A percentile compares a stretch with the other conserved stretches of the same genome.
phyloP scores from a whole-genome alignment of 1,140 invertebrate species.

The Apis cerana region DNA sequence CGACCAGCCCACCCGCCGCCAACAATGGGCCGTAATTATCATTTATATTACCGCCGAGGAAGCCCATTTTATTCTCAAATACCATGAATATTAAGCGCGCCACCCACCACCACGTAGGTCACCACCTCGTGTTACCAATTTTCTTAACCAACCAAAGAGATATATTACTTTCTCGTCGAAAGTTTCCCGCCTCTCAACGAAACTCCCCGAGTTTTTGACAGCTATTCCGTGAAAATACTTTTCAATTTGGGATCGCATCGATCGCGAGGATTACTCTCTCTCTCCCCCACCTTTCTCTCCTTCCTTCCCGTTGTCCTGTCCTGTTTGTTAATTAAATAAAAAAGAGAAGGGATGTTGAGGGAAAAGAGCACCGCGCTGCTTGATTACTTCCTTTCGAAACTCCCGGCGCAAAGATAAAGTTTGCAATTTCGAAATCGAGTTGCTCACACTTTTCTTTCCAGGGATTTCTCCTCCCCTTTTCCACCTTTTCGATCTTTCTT shows the following conservation, averaged over 20 bases:
- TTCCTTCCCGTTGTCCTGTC: constrained; percentile 40
- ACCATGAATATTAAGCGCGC: constrained; percentile 65
- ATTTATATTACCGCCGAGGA: constrained; percentile 66
- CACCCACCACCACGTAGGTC: neutral
- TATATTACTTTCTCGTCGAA: neutral
- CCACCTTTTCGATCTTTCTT: too few relatives aligned
- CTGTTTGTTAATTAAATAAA: constrained; percentile 65
- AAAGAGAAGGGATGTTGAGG: neutral
- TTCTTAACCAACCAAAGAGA: neutral
- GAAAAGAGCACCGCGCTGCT: neutral
- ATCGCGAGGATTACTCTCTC: too few relatives aligned
- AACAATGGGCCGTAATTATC: constrained; percentile 70
- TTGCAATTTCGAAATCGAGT: constrained; percentile 1
- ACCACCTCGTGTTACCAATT: constrained; percentile 5
- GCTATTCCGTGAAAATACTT: neutral
- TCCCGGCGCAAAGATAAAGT: constrained; percentile 24
- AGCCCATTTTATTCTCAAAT: constrained; percentile 59
- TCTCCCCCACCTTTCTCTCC: too few relatives aligned
- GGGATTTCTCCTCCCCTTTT: too few relatives aligned
- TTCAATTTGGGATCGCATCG: too few relatives aligned
- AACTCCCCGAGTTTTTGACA: neutral
- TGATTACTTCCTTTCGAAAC: neutral
- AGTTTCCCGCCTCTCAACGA: neutral
- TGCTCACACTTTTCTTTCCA: neutral
- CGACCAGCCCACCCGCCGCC: constrained; percentile 25